Conservation (phyloP, 2,113 vertebrate genomes). For the Ochotona princeps region DNA sequence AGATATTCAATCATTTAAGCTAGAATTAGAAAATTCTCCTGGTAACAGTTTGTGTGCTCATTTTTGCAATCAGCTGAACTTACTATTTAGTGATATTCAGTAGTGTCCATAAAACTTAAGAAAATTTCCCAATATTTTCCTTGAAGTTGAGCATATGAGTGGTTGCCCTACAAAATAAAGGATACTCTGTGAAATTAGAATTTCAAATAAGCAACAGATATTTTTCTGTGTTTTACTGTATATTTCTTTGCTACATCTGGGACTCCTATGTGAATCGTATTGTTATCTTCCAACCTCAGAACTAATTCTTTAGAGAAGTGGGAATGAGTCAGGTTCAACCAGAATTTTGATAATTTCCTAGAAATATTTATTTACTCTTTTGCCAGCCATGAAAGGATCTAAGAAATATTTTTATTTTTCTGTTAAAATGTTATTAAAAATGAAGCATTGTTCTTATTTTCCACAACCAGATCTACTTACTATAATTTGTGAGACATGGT, state of each 20-base stretch:
- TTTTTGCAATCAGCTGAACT: conserved; percentile 29
- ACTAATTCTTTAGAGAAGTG: not conserved
- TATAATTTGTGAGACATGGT: not conserved
- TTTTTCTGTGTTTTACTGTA: not conserved
- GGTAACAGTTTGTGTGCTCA: not conserved
- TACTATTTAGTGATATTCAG: not conserved
- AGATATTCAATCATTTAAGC: conserved; percentile 14
- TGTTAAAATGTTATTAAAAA: conserved; percentile 3
- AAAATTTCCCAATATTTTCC: not conserved
- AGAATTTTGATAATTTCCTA: not conserved
- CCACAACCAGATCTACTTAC: not conserved
- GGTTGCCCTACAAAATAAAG: not conserved
- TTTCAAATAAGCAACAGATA: conserved; percentile 1
- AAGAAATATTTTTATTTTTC: conserved; percentile 16
- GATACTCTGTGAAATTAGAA: not conserved
- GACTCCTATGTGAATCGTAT: not conserved
- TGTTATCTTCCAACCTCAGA: not conserved
- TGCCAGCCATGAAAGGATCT: not conserved
- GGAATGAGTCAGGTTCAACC: not conserved
- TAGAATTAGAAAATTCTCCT: conserved; percentile 33
- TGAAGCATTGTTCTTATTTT: not conserved
- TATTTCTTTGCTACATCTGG: not conserved
- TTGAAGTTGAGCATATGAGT: not conserved
- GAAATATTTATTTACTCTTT: not conserved
- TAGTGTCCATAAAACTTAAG: conserved; percentile 24